Evolutionary conservation across 53 echinoderm and acorn worm genomes (phyloP).

Genomic region (Holothuria scabra): DNA sequence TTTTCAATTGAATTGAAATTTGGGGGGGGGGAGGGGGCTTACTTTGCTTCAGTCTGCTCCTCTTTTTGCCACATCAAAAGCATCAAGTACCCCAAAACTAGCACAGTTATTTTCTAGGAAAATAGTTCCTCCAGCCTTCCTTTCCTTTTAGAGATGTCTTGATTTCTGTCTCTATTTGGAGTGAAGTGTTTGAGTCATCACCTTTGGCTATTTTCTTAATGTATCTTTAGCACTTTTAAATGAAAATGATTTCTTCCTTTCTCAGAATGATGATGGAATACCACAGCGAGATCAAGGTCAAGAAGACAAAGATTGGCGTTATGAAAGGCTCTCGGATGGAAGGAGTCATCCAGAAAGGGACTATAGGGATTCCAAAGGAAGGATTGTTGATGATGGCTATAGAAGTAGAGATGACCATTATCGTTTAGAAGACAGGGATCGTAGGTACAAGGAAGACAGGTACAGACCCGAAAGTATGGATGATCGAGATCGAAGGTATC

Average conservation of each 20-base stretch:
- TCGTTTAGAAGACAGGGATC: not conserved
- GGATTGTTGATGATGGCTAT: not conserved
- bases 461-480: not conserved
- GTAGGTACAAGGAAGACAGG: not conserved
- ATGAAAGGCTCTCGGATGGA: constrained; percentile 41
- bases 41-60: no score
- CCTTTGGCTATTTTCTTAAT: no score
- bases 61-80: no score
- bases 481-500: not conserved
- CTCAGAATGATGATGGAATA: not conserved
- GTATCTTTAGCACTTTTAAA: no score
- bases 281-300: not conserved
- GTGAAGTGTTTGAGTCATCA: no score
- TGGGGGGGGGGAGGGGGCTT: no score
- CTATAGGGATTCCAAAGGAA: constrained; percentile 1
- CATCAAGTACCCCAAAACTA: no score
- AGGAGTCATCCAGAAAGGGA: constrained; percentile 41
- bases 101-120: no score
- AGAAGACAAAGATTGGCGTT: constrained; percentile 1
- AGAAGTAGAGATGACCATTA: constrained; percentile 5
- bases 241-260: not conserved
- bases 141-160: no score
- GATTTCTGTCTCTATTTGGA: no score
- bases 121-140: no score
- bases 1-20: no score